Percentiles rank a stretch among this genome's conserved stretches.
These are phyloP conservation scores for Protophormia terraenovae DNA, from an alignment of 2,888 invertebrate species.

Conservation along the genomic window DNA sequence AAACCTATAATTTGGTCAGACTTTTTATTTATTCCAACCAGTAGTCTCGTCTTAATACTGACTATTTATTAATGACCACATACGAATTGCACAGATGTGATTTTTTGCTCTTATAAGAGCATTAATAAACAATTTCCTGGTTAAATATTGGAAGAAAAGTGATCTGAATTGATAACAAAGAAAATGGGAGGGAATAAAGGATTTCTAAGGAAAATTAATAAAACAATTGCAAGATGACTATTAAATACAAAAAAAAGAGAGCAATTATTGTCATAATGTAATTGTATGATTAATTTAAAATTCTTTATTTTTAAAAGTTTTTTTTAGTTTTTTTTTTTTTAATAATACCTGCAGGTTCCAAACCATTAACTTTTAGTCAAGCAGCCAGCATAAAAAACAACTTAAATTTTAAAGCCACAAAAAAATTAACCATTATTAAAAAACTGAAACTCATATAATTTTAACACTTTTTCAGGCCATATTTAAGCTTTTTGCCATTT, in stretches of 20 bases:
- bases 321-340: not conserved
- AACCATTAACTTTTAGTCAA: constrained; percentile 57
- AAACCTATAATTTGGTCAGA: constrained; percentile 32
- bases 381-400: not conserved
- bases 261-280: not conserved
- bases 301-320: not conserved
- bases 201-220: constrained; percentile 55
- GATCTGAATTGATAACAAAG: constrained; percentile 40
- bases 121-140: constrained; percentile 48
- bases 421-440: constrained; percentile 44
- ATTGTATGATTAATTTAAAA: constrained; percentile 48
- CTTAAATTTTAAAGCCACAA: not conserved
- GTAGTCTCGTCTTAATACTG: not conserved
- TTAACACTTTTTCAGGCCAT: constrained; percentile 60
- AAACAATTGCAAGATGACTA: constrained; percentile 1
- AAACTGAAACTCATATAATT: constrained; percentile 60
- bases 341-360: constrained; percentile 57
- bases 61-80: not conserved
- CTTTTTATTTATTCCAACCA: not conserved
- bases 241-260: constrained; percentile 1
- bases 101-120: not conserved
- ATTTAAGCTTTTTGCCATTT: constrained; percentile 38
- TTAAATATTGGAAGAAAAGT: constrained; percentile 15
- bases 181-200: constrained; percentile 28
- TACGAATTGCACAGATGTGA: constrained; percentile 12